Base-by-base conservation (phyloP, 1,140 invertebrate species). In the Helicoverpa zea region DNA sequence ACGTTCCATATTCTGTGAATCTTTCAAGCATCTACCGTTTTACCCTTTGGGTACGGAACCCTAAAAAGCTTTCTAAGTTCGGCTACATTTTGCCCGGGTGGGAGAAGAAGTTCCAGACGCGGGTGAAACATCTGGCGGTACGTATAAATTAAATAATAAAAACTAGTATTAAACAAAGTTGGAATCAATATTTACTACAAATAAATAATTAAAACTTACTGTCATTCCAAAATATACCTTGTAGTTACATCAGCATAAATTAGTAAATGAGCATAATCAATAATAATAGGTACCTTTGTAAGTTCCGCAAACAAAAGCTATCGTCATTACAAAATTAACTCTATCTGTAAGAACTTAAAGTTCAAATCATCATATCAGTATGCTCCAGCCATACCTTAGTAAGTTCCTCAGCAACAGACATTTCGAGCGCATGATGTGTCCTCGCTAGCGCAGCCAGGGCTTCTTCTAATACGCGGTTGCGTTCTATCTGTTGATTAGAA, bases 341-440 rank as follows among this genome's bases (percentile, higher is more conserved):
- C 2, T 23, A 3, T 29, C 2, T 13, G 0, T 3, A 29, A 12
- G 58, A 12, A 1, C 0, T 14, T 13, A 61, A 30, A 3, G 23
- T 30, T 30, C 58, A 61, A 4, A 61, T 30, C 14, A 54, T 2
- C 5, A 1, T n/a, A 54, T 43, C 29, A 70, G 47, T 18, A 68
- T 35, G 61, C 13, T 23, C 23, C 73, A n/a, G n/a, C n/a, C n/a
- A 80, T 84, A 93, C 91, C 87, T 94, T 94, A 23, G 92, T 93
- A 13, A 95, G 86, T 84, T 95, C 94, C 70, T 95, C 94, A 0
- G 95, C 95, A 23, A 96, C 95, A 2, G 96, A 96, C 89, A 96
- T 95, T 86, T 97, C 97, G 2, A 97, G 88, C 3, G 96, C 96
- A 90, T 97, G 96, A 86, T 97, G 97, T 81, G 97, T 96, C 51